These are phyloP conservation scores for Zoanthus sociatus DNA, from an alignment of 92 coral and sea anemone genomes.

Conservation along the genomic window DNA sequence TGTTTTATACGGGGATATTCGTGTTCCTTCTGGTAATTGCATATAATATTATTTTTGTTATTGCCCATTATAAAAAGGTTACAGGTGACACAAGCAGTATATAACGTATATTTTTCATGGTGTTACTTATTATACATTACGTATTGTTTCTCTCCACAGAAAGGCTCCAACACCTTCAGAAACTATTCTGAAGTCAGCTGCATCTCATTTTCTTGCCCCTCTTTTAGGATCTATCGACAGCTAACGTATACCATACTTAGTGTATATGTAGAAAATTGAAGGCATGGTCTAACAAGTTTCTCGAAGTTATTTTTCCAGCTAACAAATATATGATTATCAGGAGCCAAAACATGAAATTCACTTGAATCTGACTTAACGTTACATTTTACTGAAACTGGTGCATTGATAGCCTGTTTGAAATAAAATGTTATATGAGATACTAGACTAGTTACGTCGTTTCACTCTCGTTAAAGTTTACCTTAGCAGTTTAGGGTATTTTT, in stretches of 20 bases:
- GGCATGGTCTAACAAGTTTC: background rate
- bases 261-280: slow-evolving; percentile 13
- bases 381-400: no score
- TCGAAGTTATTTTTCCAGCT: slow-evolving; percentile 19
- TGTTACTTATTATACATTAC: background rate
- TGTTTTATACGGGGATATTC: background rate
- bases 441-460: no score
- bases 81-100: background rate
- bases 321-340: background rate
- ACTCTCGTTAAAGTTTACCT: no score
- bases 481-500: no score
- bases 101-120: background rate
- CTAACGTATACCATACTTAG: background rate
- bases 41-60: background rate
- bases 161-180: background rate
- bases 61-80: slow-evolving; percentile 12
- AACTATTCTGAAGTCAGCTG: background rate
- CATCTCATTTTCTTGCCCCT: background rate
- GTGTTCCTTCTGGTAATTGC: slow-evolving; percentile 18
- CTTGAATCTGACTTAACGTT: no score
- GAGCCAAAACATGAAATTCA: no score
- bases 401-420: no score
- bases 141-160: slow-evolving; percentile 1
- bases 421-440: no score
- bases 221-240: slow-evolving; percentile 28